These are phyloP conservation scores for Lasioglossum vierecki DNA, from an alignment of 2,888 invertebrate genomes.

Conservation along the genomic window DNA sequence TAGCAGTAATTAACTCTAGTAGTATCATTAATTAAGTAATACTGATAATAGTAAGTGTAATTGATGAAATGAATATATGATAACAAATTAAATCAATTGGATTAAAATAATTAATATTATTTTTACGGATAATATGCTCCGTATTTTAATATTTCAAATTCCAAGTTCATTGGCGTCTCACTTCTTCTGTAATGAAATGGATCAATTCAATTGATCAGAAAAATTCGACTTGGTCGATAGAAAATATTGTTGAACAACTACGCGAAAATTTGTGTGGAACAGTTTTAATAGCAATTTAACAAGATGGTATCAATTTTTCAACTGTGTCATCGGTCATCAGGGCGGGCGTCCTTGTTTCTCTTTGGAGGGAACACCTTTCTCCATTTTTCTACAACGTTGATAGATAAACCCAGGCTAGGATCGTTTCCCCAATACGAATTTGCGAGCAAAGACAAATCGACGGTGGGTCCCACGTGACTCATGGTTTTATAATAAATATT, in stretches of 20 bases:
- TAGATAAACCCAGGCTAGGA: slow-evolving; percentile 68
- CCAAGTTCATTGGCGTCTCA: not conserved
- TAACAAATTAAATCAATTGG: too few relatives aligned
- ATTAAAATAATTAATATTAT: not conserved
- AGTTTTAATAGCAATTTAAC: slow-evolving; percentile 56
- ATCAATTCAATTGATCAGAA: not conserved
- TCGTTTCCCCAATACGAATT: slow-evolving; percentile 64
- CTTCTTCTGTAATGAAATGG: not conserved
- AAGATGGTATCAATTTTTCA: slow-evolving; percentile 55
- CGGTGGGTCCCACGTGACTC: slow-evolving; percentile 68
- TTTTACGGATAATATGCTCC: not conserved
- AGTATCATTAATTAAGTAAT: not conserved
- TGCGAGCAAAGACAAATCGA: slow-evolving; percentile 75
- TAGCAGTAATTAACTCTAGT: not conserved
- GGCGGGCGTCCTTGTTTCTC: slow-evolving; percentile 23
- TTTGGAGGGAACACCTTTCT: slow-evolving; percentile 25
- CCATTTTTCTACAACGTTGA: slow-evolving; percentile 61
- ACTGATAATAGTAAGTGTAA: too few relatives aligned
- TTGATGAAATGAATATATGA: too few relatives aligned
- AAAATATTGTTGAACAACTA: slow-evolving; percentile 1
- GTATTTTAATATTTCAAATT: not conserved
- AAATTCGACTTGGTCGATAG: not conserved
- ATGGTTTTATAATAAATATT: slow-evolving; percentile 74
- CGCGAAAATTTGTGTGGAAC: slow-evolving; percentile 13
- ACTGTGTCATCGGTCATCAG: slow-evolving; percentile 59